Base-by-base conservation (phyloP, 2,113 vertebrate genomes). In the Pseudopodoces humilis region DNA sequence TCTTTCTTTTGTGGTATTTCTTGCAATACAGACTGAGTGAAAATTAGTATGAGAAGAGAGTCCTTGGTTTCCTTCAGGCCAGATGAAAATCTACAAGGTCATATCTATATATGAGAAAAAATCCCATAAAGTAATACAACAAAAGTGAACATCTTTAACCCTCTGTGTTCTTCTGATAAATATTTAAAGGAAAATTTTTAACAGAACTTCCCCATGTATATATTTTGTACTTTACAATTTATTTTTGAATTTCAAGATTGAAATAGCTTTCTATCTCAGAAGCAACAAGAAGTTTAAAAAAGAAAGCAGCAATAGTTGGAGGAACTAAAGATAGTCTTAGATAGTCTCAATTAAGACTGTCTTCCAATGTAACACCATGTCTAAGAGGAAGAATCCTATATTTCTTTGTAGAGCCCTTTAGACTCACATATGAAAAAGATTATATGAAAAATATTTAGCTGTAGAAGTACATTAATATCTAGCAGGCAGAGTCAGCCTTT, bases 401-500 rank as follows among this genome's bases (percentile, higher is more conserved):
- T 77, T 77, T 59, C 16, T 63, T 84, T n/a, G 20, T 69, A 68
- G 33, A 69, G n/a, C 3, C 18, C 20, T 64, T 64, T 31, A 20
- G 14, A 84, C 8, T 23, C 33, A 77, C 4, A 53, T 15, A 44
- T 72, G 3, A 3, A 25, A 22, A 28, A 46, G 37, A 60, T 46
- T 27, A 17, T 49, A 33, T 33, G 15, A 37, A 68, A 56, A 31
- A 35, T 27, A 4, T 71, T 83, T 71, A 44, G 6, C 18, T 63
- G 13, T 46, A 71, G 37, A 78, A 75, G 21, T 62, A 75, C 0
- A 1, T 79, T 21, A 69, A 56, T 65, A 94, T 43, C 31, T 31
- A 70, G 15, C 24, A 81, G 13, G 20, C 13, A 63, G 6, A 72
- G 4, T 31, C 1, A 7, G 8, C 2, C 0, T 30, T 5, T 75